Conservation (phyloP, 2,888 invertebrate species). For the Synergus japonicus region DNA sequence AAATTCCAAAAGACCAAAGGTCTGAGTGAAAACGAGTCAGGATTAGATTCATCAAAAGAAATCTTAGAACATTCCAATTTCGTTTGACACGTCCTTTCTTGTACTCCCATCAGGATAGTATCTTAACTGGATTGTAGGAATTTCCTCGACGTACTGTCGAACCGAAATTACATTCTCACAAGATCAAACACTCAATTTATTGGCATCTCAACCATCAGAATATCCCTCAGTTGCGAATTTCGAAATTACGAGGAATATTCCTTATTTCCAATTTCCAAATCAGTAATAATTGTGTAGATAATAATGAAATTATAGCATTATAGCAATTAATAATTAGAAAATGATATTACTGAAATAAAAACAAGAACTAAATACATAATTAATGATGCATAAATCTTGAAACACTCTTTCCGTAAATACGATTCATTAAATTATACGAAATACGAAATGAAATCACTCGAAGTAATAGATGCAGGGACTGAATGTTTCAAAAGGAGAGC, state of each 20-base stretch:
- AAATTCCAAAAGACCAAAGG: neutral
- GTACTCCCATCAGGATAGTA: conserved; percentile 5
- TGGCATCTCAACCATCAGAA: neutral
- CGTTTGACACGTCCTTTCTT: conserved; percentile 23
- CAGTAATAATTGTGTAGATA: neutral
- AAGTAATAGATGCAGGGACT: conserved; percentile 29
- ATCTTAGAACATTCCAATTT: conserved; percentile 7
- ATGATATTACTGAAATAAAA: neutral
- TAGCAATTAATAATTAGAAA: neutral
- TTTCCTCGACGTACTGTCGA: conserved; percentile 10
- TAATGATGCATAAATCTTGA: neutral
- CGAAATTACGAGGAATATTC: neutral
- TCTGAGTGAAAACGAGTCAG: neutral
- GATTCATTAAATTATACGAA: conserved; percentile 33
- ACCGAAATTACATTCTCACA: conserved; percentile 13
- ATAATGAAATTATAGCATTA: neutral
- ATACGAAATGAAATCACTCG: conserved; percentile 25
- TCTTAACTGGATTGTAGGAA: conserved; percentile 22
- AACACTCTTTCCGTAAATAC: conserved; percentile 22
- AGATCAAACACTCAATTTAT: conserved; percentile 37
- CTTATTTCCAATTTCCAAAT: neutral
- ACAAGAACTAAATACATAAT: conserved; percentile 23
- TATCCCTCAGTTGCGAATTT: neutral
- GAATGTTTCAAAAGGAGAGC: conserved; percentile 39
- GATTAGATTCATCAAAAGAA: conserved; percentile 13